A percentile compares a stretch with the other conserved stretches of the same genome.
Evolutionary conservation across 2,113 vertebrate species (phyloP).

Genomic region (Oryzias javanicus): DNA sequence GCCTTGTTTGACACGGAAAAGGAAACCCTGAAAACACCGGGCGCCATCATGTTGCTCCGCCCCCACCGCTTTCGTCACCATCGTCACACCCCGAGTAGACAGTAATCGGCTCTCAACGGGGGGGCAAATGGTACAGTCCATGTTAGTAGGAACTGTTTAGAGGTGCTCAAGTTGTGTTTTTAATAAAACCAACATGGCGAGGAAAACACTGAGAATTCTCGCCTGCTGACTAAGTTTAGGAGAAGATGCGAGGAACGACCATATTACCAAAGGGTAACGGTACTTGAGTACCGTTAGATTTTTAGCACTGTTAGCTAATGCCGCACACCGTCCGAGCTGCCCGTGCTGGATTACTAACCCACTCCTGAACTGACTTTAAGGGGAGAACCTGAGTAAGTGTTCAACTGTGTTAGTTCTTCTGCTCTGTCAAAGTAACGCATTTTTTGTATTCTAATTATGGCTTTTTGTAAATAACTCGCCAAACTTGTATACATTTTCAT

Average conservation of each 20-base stretch:
- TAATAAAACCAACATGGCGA: neutral
- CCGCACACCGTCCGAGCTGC: neutral
- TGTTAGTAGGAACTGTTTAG: neutral
- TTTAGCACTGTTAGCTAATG: conserved; percentile 6
- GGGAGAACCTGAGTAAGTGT: no score
- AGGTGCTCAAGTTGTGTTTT: no score
- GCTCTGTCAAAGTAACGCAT: no score
- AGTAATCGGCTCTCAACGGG: neutral
- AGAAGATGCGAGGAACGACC: neutral
- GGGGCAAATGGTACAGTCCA: neutral
- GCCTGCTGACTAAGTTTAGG: neutral
- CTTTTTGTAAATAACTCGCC: no score
- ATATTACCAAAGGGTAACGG: neutral
- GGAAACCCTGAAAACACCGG: neutral
- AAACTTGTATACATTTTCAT: no score
- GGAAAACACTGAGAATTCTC: neutral
- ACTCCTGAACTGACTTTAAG: no score
- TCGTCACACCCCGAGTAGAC: neutral
- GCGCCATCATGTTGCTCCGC: neutral
- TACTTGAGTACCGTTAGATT: neutral
- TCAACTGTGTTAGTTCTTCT: no score
- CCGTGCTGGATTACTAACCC: no score
- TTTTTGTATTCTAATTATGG: no score
- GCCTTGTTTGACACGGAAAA: neutral
- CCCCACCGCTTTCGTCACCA: neutral